These are phyloP conservation scores for Diadophis punctatus DNA, from an alignment of 2,113 vertebrate species.

Conservation along the genomic window DNA sequence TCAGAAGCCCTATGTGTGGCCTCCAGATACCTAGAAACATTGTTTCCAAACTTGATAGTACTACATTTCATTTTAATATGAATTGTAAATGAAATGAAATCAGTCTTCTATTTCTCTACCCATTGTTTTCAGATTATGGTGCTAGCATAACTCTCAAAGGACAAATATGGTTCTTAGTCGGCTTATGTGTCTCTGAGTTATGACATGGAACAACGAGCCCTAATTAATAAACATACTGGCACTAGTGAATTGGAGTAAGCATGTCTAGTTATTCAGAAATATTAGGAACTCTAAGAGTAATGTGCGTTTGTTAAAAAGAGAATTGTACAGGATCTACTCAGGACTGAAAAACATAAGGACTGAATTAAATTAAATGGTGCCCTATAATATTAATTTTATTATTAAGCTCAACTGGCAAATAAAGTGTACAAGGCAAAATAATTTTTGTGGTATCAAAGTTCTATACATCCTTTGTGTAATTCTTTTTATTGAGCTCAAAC, in stretches of 20 bases:
- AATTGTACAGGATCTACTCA: neutral
- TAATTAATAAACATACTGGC: neutral
- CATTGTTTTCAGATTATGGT: neutral
- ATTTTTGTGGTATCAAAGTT: neutral
- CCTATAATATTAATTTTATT: neutral
- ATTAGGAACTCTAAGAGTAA: neutral
- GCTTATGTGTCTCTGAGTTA: neutral
- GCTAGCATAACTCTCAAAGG: neutral
- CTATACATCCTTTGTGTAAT: neutral
- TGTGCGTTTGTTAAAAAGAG: neutral
- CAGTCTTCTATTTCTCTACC: neutral
- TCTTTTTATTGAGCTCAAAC: conserved; percentile 15
- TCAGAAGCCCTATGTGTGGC: neutral
- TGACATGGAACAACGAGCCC: neutral
- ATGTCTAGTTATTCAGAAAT: neutral
- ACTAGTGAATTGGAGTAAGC: neutral
- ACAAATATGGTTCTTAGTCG: neutral
- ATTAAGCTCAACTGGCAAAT: neutral
- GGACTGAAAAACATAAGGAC: neutral
- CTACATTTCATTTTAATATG: neutral
- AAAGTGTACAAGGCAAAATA: neutral
- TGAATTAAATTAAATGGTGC: neutral
- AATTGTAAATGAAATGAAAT: neutral
- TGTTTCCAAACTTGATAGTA: neutral
- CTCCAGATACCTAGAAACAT: neutral